A percentile compares a stretch with the other conserved stretches of the same genome.
phyloP scores from a whole-genome alignment of 2,888 invertebrate species.

The Orthonevra nobilis region DNA sequence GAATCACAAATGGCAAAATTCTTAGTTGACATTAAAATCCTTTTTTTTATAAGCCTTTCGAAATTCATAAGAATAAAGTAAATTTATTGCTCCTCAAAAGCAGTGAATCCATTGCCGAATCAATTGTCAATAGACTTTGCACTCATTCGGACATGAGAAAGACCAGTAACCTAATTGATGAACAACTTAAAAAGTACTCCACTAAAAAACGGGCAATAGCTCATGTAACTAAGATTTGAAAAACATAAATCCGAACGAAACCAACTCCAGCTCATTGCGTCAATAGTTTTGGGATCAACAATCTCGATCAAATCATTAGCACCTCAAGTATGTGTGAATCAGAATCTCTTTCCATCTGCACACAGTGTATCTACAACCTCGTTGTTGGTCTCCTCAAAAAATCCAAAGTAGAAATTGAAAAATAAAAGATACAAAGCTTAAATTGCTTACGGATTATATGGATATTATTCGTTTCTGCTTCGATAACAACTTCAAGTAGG shows the following conservation, averaged over 20 bases:
- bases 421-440: neutral
- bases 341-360: neutral
- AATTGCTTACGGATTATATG: slow-evolving; percentile 36
- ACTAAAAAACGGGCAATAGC: too few relatives aligned
- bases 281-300: slow-evolving; percentile 26
- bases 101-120: too few relatives aligned
- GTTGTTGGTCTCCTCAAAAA: slow-evolving; percentile 28
- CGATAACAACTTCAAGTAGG: slow-evolving; percentile 35
- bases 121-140: too few relatives aligned
- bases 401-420: neutral
- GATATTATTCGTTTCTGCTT: slow-evolving; percentile 21
- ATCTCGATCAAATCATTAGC: slow-evolving; percentile 38
- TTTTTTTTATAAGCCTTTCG: too few relatives aligned
- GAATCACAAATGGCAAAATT: too few relatives aligned
- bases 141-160: too few relatives aligned
- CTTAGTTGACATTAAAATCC: too few relatives aligned
- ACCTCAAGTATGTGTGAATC: slow-evolving; percentile 34
- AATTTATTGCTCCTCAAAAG: too few relatives aligned
- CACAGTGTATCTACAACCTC: slow-evolving; percentile 4
- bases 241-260: neutral
- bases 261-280: neutral
- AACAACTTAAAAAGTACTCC: too few relatives aligned
- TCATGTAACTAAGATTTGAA: too few relatives aligned
- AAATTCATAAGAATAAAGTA: too few relatives aligned
- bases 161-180: too few relatives aligned